Evolutionary conservation across 1,140 invertebrate genomes (phyloP), one percentile per base, ranked within the genome.

Genomic region (Macrobrachium nipponense): DNA sequence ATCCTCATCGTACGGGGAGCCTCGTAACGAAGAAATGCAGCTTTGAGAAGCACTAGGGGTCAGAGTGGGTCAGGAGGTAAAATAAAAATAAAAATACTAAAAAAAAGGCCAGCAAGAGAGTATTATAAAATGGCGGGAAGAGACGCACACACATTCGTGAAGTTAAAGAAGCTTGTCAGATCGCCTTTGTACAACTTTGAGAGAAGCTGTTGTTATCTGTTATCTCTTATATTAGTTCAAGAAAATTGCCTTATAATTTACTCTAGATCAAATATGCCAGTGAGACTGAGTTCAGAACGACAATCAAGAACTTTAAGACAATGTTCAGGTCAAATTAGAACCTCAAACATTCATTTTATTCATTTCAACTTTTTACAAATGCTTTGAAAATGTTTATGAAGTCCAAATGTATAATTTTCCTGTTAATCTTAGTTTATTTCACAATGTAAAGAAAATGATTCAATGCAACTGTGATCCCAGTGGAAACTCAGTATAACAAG

Each of bases 21-120:
- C 64, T 20, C 78, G 62, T 62, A 75, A 61, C 23, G 82, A 61
- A 76, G 73, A 59, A 83, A 51, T 72, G 82, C 82, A 83, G 72
- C 82, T 73, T 76, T 76, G 82, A 83, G 80, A 75, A 76, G 82
- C 82, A 83, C 82, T 76, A 27, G 60, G 51, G 73, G 82, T 83
- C 82, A 76, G 58, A 62, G 62, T 72, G 82, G 82, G 82, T 83
- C 82, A 83, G 73, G 82, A 83, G 82, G 82, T 77, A 60, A 83
- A 36, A 73, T 36, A 51, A 73, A 14, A 20, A n/a, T n/a, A n/a
- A 72, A 72, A 72, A 18, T 43, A 44, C n/a, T n/a, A n/a, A n/a
- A 10, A 44, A 58, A 44, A 76, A n/a, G 36, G 44, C 23, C 59
- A 58, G 18, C n/a, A 44, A 73, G 72, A 73, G 73, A 58, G 17